Conservation (phyloP, 2,888 invertebrate genomes). For the Galerucella calmariensis region DNA sequence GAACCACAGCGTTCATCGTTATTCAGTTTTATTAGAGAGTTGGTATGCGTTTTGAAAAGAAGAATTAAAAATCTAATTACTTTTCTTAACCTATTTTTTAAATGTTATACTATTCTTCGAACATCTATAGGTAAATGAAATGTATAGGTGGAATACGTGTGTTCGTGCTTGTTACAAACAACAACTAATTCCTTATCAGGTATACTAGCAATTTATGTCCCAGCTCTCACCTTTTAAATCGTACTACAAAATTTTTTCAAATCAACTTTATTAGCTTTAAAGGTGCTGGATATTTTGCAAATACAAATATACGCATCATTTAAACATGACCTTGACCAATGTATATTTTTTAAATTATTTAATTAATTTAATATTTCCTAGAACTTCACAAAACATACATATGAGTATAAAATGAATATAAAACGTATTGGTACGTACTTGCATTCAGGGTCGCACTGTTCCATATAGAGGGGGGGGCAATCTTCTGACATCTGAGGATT, state of each 20-base stretch:
- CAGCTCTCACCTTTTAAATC: neutral
- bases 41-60: too few relatives aligned
- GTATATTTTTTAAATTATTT: neutral
- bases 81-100: too few relatives aligned
- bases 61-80: too few relatives aligned
- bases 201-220: neutral
- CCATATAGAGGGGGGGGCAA: too few relatives aligned
- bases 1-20: too few relatives aligned
- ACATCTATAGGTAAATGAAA: too few relatives aligned
- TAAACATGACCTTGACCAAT: neutral
- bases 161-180: neutral
- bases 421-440: too few relatives aligned
- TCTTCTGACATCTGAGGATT: too few relatives aligned
- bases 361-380: neutral
- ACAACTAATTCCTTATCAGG: neutral
- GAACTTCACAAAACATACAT: neutral
- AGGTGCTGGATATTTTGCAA: neutral
- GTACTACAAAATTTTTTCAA: neutral
- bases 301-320: neutral
- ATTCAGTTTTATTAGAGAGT: too few relatives aligned
- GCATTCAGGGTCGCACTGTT: too few relatives aligned
- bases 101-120: too few relatives aligned
- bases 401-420: too few relatives aligned
- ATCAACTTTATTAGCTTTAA: neutral
- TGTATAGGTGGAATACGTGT: neutral